A percentile compares a stretch with the other conserved stretches of the same genome.
These are phyloP conservation scores for Amia ocellicauda DNA, from an alignment of 2,113 vertebrate genomes.

Conservation along the genomic window DNA sequence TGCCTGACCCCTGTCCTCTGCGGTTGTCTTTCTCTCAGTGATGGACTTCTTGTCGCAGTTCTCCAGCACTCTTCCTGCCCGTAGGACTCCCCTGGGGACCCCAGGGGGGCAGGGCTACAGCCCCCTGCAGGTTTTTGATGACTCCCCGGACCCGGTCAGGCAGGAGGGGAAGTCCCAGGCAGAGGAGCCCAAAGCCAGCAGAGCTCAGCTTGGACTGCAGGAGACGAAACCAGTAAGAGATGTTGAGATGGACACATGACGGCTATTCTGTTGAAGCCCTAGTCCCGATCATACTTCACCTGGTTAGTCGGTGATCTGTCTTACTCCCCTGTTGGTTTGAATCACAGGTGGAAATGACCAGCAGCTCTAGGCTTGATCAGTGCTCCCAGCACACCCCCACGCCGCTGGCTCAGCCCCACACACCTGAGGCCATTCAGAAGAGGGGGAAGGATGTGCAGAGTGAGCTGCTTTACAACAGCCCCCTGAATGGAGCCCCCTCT, in stretches of 20 bases:
- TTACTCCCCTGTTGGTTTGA: neutral
- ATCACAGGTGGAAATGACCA: conserved; percentile 44
- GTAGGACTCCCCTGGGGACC: conserved; percentile 62
- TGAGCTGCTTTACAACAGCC: conserved; percentile 61
- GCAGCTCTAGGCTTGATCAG: conserved; percentile 36
- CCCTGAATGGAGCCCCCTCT: conserved; percentile 56
- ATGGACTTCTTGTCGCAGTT: conserved; percentile 71
- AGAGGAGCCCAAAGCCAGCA: neutral
- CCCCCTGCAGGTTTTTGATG: conserved; percentile 62
- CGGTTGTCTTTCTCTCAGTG: conserved; percentile 48
- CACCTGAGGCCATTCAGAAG: conserved; percentile 67
- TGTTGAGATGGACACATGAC: too few species aligned
- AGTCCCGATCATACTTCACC: too few species aligned
- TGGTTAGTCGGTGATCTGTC: too few species aligned
- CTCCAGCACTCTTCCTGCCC: conserved; percentile 55
- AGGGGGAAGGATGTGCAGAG: conserved; percentile 60
- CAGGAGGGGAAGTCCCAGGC: conserved; percentile 66
- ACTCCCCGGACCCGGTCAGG: conserved; percentile 63
- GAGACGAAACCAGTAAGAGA: conserved; percentile 29
- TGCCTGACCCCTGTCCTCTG: too few species aligned
- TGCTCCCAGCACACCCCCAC: conserved; percentile 32
- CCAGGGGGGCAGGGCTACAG: conserved; percentile 61
- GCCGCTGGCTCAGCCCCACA: conserved; percentile 44
- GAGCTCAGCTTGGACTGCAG: conserved; percentile 15
- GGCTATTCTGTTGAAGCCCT: too few species aligned